Evolutionary conservation across 2,888 invertebrate genomes (phyloP), one percentile per base, ranked within the genome.

Genomic region (Teleogryllus oceanicus): DNA sequence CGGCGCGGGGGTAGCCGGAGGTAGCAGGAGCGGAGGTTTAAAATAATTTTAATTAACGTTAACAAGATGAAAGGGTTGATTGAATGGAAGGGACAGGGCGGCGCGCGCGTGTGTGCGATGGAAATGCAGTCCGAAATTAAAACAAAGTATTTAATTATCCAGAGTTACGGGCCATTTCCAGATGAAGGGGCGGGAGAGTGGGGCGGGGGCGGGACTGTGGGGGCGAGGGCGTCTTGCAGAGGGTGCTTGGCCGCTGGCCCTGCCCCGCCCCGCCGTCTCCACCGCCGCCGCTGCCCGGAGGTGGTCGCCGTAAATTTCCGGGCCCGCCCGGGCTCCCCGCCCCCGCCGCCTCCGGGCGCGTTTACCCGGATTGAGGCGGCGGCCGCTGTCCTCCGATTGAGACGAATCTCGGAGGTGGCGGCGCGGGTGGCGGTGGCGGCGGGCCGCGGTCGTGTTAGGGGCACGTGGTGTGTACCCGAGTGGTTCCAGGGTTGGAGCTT

Each of bases 61-160:
- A 80, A 81, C 79, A 78, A 79, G 78, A 78, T 78, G 78, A 24
- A 51, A 79, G 86, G 87, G 88, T 49, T 77, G 49, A 77, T 77
- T 77, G 77, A 77, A 77, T 77, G 77, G n/a, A 49, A 49, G 49
- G 77, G 49, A 16, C 21, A 77, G 49, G 37, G 5, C 37, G 37
- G 51, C 13, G 62, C 62, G n/a, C 16, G 16, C 62, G 62, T n/a
- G n/a, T 62, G 62, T 62, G 62, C 62, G 62, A 62, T 62, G 62
- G 62, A 62, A 62, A 37, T 37, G 76, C 24, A 37, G 76, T n/a
- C 74, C 24, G 76, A 76, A 76, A 77, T 77, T 77, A 77, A 77
- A 77, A 77, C 77, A 77, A 77, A 49, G 77, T 77, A 77, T 77
- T 77, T 77, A 77, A 77, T 77, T 77, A 77, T 49, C 37, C n/a